These are phyloP conservation scores for Ormyrus thymus DNA, from an alignment of 2,888 invertebrate species.

Conservation along the genomic window DNA sequence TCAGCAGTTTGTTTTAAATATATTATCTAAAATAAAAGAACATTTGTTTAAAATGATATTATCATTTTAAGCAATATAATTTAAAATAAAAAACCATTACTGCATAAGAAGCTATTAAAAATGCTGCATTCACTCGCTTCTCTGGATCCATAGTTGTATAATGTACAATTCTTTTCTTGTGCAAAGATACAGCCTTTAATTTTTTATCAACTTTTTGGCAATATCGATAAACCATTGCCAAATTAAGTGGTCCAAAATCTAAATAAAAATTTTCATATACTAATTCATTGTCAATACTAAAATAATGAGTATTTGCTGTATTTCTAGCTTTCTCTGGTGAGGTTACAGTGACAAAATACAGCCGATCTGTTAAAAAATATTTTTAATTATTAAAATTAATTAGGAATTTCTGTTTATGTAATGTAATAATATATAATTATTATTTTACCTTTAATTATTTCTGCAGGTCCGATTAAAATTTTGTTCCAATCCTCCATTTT, in stretches of 20 bases:
- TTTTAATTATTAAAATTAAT: too few relatives aligned
- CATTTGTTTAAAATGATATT: not conserved
- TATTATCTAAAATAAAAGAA: slow-evolving; percentile 65
- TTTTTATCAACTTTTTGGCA: slow-evolving; percentile 86
- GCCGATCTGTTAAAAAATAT: slow-evolving; percentile 75
- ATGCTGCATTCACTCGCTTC: slow-evolving; percentile 91
- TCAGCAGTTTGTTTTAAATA: slow-evolving; percentile 69
- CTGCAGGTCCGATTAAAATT: slow-evolving; percentile 67
- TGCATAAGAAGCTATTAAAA: slow-evolving; percentile 88
- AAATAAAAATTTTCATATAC: slow-evolving; percentile 90
- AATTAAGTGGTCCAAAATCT: slow-evolving; percentile 93
- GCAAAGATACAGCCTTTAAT: slow-evolving; percentile 80
- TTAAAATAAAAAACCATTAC: slow-evolving; percentile 71
- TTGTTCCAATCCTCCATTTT: slow-evolving; percentile 69
- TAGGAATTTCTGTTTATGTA: too few relatives aligned
- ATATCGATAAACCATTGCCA: slow-evolving; percentile 90
- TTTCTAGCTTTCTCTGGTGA: slow-evolving; percentile 80
- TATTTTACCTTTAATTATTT: slow-evolving; percentile 70
- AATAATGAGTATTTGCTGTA: slow-evolving; percentile 84
- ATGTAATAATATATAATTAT: not conserved
- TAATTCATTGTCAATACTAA: slow-evolving; percentile 86
- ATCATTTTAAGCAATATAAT: not conserved
- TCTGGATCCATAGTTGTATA: slow-evolving; percentile 85
- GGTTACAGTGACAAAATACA: slow-evolving; percentile 86
- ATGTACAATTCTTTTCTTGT: slow-evolving; percentile 86